A percentile compares a stretch with the other conserved stretches of the same genome.
Conservation (phyloP, 2,113 vertebrate genomes). For the Nannospalax galili region DNA sequence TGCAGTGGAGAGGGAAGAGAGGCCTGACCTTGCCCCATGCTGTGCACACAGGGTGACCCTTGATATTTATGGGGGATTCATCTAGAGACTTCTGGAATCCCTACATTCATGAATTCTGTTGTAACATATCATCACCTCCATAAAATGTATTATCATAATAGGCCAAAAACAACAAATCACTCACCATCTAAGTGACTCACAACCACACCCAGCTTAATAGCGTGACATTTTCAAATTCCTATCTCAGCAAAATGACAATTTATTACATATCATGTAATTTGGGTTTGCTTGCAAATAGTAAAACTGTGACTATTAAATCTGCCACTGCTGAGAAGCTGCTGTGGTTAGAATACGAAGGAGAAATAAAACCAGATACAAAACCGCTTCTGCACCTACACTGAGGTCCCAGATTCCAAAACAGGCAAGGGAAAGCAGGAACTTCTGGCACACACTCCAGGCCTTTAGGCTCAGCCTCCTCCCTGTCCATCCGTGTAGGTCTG, state of each 20-base stretch:
- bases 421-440: background rate
- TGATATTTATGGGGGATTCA: background rate
- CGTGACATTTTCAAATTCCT: constrained; percentile 38
- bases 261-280: constrained; percentile 16
- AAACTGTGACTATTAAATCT: constrained; percentile 37
- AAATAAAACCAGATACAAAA: background rate
- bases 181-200: background rate
- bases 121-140: background rate
- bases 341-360: constrained; percentile 15
- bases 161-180: constrained; percentile 17
- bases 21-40: too few species aligned
- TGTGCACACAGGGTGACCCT: background rate
- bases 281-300: constrained; percentile 38
- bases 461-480: background rate
- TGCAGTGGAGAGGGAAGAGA: background rate
- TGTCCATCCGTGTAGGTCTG: background rate
- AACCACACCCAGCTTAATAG: constrained; percentile 18
- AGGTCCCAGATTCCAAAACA: background rate
- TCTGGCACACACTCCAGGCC: background rate
- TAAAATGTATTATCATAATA: constrained; percentile 16
- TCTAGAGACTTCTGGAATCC: constrained; percentile 13
- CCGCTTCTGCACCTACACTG: background rate
- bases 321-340: constrained; percentile 35
- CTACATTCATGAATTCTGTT: background rate
- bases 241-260: constrained; percentile 62